A percentile compares a stretch with the other conserved stretches of the same genome.
Conservation (phyloP, 2,797 vertebrate genomes). For the Coracias cyanogaster region DNA sequence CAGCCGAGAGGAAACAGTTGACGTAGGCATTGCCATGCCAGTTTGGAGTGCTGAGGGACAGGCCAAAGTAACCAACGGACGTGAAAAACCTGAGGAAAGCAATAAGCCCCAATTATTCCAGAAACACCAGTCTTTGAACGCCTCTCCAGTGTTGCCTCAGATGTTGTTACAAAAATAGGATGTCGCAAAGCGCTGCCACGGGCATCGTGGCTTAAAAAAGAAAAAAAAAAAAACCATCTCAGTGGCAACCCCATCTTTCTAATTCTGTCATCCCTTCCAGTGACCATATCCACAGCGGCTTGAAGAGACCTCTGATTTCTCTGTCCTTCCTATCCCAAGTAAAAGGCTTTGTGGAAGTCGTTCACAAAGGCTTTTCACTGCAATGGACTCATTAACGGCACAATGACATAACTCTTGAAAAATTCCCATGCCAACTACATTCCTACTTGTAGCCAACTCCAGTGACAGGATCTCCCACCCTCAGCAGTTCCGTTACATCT, state of each 20-base stretch:
- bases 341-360: conserved; percentile 2
- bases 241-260: conserved; percentile 37
- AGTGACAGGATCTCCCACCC: conserved; percentile 43
- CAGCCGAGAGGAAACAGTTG: conserved; percentile 91
- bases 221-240: not conserved
- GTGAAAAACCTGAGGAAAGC: conserved; percentile 84
- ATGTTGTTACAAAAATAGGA: conserved; percentile 10
- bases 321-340: not conserved
- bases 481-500: not conserved
- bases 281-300: conserved; percentile 2
- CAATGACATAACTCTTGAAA: not conserved
- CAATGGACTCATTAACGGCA: not conserved
- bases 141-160: conserved; percentile 15
- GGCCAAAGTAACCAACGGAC: conserved; percentile 86
- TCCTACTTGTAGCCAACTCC: not conserved
- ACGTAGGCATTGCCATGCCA: conserved; percentile 87
- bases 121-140: not conserved
- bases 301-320: conserved; percentile 26
- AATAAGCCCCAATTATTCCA: conserved; percentile 9
- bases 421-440: not conserved
- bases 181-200: not conserved
- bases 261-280: conserved; percentile 23
- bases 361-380: conserved; percentile 32
- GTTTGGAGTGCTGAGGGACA: conserved; percentile 91
- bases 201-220: not conserved